Conservation (phyloP, 2,888 invertebrate genomes). For the Maniola hyperantus region DNA sequence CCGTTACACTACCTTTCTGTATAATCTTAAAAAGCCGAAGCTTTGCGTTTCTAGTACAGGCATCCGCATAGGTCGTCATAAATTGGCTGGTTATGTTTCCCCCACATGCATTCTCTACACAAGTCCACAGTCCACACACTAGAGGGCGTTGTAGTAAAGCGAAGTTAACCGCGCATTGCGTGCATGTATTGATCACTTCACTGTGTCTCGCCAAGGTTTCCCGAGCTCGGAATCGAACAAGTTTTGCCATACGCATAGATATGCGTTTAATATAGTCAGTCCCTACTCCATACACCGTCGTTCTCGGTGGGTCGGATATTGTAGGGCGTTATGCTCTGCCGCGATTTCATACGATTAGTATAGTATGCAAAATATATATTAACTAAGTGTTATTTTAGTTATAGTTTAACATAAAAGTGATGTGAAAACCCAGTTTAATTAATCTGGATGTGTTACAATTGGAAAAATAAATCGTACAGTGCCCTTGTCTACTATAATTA, state of each 20-base stretch:
- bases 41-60: background rate
- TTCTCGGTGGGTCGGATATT: conserved; percentile 38
- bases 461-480: conserved; percentile 43
- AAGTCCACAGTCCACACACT: background rate
- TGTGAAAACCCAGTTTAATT: conserved; percentile 52
- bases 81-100: background rate
- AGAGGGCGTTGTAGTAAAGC: conserved; percentile 22
- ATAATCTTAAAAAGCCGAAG: background rate
- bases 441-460: conserved; percentile 29
- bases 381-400: conserved; percentile 29
- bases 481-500: conserved; percentile 59
- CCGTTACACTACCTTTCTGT: too few species aligned
- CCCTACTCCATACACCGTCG: conserved; percentile 22
- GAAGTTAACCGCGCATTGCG: conserved; percentile 23
- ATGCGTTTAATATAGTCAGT: conserved; percentile 25
- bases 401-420: conserved; percentile 55
- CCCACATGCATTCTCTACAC: background rate
- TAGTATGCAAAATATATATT: conserved; percentile 22
- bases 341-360: conserved; percentile 42
- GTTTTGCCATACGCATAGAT: conserved; percentile 27
- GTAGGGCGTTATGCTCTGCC: conserved; percentile 47
- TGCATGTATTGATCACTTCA: conserved; percentile 25
- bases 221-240: conserved; percentile 29
- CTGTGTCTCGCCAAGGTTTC: conserved; percentile 4
- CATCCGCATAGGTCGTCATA: background rate